Conservation (phyloP, 37 sponge, comb jelly and placozoan species). For the Eunapius fragilis region DNA sequence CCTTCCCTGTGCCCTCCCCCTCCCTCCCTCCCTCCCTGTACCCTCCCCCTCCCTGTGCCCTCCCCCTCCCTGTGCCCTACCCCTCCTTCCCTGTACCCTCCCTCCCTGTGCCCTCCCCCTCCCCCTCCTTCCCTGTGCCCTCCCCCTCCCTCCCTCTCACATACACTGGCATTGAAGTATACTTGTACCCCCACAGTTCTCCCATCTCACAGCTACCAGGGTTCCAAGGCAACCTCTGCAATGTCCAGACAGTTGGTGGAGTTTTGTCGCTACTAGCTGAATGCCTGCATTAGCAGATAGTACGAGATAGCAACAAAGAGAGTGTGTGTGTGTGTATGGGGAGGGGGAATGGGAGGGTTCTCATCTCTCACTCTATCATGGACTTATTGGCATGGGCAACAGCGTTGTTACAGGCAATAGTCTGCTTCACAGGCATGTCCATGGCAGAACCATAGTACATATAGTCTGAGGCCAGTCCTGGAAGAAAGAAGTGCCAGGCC, state of each 20-base stretch:
- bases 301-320: neutral
- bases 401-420: conserved; percentile 58
- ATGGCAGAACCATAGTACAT: conserved; percentile 62
- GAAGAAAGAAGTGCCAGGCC: conserved; percentile 72
- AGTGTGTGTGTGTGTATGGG: neutral
- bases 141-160: neutral
- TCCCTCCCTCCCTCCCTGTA: neutral
- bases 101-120: neutral
- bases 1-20: neutral
- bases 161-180: conserved; percentile 54
- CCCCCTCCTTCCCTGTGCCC: neutral
- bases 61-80: neutral
- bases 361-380: conserved; percentile 23
- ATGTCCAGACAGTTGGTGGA: conserved; percentile 61
- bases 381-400: conserved; percentile 28
- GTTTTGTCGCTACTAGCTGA: conserved; percentile 32
- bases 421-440: conserved; percentile 80
- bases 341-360: neutral
- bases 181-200: conserved; percentile 74
- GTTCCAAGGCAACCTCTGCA: conserved; percentile 69
- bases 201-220: conserved; percentile 74
- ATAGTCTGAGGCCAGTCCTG: conserved; percentile 67
- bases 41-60: neutral
- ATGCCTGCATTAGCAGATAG: neutral
- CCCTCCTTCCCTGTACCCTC: neutral